phyloP scores from a whole-genome alignment of 2,113 vertebrate species.

The Axis porcinus region DNA sequence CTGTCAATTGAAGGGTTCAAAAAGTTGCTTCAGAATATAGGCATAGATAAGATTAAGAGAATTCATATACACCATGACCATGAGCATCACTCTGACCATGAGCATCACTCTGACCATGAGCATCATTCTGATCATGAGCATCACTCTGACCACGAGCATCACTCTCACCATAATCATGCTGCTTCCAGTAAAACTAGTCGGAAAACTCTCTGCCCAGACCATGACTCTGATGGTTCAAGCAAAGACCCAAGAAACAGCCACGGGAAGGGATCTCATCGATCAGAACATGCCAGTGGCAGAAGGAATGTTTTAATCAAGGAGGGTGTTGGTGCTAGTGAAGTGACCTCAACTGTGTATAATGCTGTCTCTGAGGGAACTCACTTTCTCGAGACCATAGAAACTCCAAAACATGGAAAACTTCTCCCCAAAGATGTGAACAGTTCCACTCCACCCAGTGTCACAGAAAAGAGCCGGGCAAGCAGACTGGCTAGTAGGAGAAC shows the following conservation, averaged over 20 bases:
- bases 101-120: background rate
- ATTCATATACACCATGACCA: slow-evolving; percentile 82
- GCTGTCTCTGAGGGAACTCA: slow-evolving; percentile 61
- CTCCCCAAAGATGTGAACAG: slow-evolving; percentile 34
- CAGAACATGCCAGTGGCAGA: slow-evolving; percentile 60
- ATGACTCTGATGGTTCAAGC: slow-evolving; percentile 49
- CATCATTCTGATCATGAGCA: slow-evolving; percentile 21
- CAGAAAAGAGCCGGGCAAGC: slow-evolving; percentile 60
- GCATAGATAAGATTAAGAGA: slow-evolving; percentile 85
- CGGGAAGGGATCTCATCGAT: slow-evolving; percentile 74
- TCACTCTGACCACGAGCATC: slow-evolving; percentile 5
- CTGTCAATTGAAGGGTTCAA: slow-evolving; percentile 90
- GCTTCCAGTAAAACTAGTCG: slow-evolving; percentile 60
- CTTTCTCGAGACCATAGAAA: slow-evolving; percentile 65
- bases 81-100: background rate
- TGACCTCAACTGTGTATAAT: slow-evolving; percentile 28
- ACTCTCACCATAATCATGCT: slow-evolving; percentile 70
- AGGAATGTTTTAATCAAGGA: slow-evolving; percentile 79
- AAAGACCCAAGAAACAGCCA: slow-evolving; percentile 71
- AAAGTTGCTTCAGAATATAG: slow-evolving; percentile 89
- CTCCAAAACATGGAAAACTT: slow-evolving; percentile 61
- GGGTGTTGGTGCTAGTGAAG: slow-evolving; percentile 38
- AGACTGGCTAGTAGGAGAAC: slow-evolving; percentile 42
- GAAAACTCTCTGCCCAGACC: slow-evolving; percentile 72
- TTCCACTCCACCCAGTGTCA: slow-evolving; percentile 51